Evolutionary conservation across 2,888 invertebrate species (phyloP).

Genomic region (Eristalis intricaria): DNA sequence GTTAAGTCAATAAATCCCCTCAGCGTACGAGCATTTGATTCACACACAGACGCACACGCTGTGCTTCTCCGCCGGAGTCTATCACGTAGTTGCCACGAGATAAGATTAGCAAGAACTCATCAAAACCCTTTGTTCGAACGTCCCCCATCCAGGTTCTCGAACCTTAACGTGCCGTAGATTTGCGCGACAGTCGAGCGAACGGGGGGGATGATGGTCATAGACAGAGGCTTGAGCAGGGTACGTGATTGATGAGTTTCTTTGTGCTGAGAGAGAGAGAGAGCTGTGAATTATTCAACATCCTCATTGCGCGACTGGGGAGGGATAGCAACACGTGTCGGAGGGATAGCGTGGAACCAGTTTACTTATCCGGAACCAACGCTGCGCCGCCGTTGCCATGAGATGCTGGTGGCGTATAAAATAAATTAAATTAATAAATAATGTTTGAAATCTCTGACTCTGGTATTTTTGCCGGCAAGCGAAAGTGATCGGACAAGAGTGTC

Average conservation of each 20-base stretch:
- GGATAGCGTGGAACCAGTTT: constrained; percentile 15
- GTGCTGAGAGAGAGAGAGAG: not conserved
- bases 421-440: not conserved
- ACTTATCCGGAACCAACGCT: not conserved
- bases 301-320: not conserved
- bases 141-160: constrained; percentile 27
- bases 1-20: not conserved
- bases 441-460: not conserved
- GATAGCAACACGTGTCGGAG: constrained; percentile 17
- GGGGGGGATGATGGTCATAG: not conserved
- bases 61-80: not conserved
- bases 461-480: not conserved
- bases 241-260: constrained; percentile 31
- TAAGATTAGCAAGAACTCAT: constrained; percentile 1
- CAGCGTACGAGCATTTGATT: not conserved
- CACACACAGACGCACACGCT: not conserved
- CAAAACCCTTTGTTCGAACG: constrained; percentile 13
- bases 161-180: not conserved
- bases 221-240: not conserved
- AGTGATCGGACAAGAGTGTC: not conserved
- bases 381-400: not conserved
- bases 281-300: constrained; percentile 12
- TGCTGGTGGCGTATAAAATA: not conserved
- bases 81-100: not conserved
- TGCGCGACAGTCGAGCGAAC: not conserved